Evolutionary conservation across 2,113 vertebrate genomes (phyloP).

Genomic region (Onychostruthus taczanowskii): DNA sequence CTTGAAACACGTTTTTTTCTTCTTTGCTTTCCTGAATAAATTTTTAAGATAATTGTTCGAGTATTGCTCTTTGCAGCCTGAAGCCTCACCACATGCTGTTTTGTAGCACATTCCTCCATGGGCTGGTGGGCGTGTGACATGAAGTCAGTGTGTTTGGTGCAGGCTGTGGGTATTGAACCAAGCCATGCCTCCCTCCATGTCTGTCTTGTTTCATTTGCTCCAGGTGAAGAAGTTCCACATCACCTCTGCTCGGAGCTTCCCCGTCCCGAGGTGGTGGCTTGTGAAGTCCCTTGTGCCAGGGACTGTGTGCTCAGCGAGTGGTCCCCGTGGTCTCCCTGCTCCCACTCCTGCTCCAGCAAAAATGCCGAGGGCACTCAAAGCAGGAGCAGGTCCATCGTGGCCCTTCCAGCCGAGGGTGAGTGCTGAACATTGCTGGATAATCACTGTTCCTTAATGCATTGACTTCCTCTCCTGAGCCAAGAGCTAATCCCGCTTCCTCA

Average conservation of each 20-base stretch:
- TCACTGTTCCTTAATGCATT: background rate
- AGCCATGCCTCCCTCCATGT: background rate
- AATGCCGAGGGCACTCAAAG: slow-evolving; percentile 86
- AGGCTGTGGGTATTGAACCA: background rate
- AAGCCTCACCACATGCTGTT: background rate
- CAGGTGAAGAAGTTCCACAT: slow-evolving; percentile 79
- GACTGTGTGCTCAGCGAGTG: slow-evolving; percentile 89
- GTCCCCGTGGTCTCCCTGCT: slow-evolving; percentile 89
- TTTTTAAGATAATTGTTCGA: background rate
- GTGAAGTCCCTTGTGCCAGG: slow-evolving; percentile 83
- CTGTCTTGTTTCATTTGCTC: slow-evolving; percentile 14
- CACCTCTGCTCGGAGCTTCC: slow-evolving; percentile 75
- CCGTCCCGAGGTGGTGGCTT: slow-evolving; percentile 68
- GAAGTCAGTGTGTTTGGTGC: background rate
- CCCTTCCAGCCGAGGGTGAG: slow-evolving; percentile 88
- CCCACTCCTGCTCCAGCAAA: slow-evolving; percentile 88
- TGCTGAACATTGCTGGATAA: background rate
- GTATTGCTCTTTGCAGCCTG: background rate
- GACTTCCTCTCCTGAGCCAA: background rate
- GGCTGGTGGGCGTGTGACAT: background rate
- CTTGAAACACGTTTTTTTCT: background rate
- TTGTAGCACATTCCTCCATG: background rate
- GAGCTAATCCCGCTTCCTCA: background rate
- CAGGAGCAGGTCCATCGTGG: slow-evolving; percentile 84
- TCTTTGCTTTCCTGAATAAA: background rate